A percentile compares a stretch with the other conserved stretches of the same genome.
Evolutionary conservation across 2,797 vertebrate genomes (phyloP).

Genomic region (Pelobates cultripes): DNA sequence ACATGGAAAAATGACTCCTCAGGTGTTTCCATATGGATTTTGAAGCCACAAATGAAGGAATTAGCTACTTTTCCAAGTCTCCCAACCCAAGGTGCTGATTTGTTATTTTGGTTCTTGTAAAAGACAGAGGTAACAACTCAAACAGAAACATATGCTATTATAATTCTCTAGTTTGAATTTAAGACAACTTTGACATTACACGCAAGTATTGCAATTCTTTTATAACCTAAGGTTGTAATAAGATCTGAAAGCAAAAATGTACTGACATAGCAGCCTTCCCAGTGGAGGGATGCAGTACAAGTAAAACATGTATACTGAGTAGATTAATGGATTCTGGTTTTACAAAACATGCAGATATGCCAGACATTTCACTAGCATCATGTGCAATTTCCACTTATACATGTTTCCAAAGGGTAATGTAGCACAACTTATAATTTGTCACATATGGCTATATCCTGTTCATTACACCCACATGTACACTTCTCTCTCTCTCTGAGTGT

Average conservation of each 20-base stretch:
- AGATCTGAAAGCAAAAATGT: constrained; percentile 52
- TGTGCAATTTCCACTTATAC: constrained; percentile 30
- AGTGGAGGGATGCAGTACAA: constrained; percentile 28
- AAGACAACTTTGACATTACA: constrained; percentile 44
- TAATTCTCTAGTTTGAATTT: constrained; percentile 35
- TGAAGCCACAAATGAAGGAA: constrained; percentile 18
- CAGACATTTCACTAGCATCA: constrained; percentile 29
- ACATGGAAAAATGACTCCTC: neutral
- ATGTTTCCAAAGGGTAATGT: constrained; percentile 27
- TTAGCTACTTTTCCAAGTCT: constrained; percentile 3
- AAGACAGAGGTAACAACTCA: constrained; percentile 27
- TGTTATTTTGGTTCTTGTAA: constrained; percentile 12
- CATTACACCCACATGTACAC: constrained; percentile 44
- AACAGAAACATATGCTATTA: constrained; percentile 55
- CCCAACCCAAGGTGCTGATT: constrained; percentile 36
- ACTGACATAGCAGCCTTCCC: constrained; percentile 42
- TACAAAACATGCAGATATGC: constrained; percentile 39
- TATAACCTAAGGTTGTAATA: constrained; percentile 48
- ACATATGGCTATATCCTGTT: constrained; percentile 41
- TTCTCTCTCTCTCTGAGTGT: neutral
- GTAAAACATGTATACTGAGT: constrained; percentile 25
- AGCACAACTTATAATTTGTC: constrained; percentile 49
- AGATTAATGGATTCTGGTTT: constrained; percentile 40
- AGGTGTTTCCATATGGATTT: neutral
- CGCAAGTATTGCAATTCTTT: constrained; percentile 30